phyloP scores from a whole-genome alignment of 2,888 invertebrate genomes.

The Ophion obscuratus region DNA sequence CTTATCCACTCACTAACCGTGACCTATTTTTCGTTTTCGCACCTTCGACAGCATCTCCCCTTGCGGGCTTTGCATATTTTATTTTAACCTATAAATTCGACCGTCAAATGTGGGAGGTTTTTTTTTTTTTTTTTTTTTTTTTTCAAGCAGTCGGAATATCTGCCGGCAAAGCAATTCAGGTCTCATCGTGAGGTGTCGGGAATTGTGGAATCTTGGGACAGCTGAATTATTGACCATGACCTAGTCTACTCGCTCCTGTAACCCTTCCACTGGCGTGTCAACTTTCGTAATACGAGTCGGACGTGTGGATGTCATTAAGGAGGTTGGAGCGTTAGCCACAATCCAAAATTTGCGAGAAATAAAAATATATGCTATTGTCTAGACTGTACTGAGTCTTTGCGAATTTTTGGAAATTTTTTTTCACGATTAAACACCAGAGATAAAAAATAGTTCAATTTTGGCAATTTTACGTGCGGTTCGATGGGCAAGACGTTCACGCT shows the following conservation, averaged over 20 bases:
- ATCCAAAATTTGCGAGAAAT: too few species aligned
- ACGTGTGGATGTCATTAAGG: background rate
- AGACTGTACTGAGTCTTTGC: too few species aligned
- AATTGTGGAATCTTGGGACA: background rate
- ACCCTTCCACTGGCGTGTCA: background rate
- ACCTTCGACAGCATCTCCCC: background rate
- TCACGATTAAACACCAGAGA: too few species aligned
- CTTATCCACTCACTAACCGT: constrained; percentile 35
- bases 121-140: background rate
- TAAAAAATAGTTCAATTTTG: too few species aligned
- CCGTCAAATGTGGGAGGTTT: background rate
- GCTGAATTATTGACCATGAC: constrained; percentile 19
- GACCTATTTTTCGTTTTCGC: constrained; percentile 47
- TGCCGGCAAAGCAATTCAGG: background rate
- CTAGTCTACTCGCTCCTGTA: background rate
- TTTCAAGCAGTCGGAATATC: background rate
- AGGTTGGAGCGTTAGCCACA: too few species aligned
- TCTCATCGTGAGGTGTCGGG: background rate
- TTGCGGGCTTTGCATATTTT: background rate
- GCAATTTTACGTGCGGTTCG: too few species aligned
- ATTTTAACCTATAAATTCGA: background rate
- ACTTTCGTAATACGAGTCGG: background rate
- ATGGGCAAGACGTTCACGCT: too few species aligned
- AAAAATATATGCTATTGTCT: too few species aligned
- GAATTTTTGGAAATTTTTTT: too few species aligned